A percentile compares a stretch with the other conserved stretches of the same genome.
phyloP scores from a whole-genome alignment of 2,113 vertebrate species.

The Pedetes capensis region DNA sequence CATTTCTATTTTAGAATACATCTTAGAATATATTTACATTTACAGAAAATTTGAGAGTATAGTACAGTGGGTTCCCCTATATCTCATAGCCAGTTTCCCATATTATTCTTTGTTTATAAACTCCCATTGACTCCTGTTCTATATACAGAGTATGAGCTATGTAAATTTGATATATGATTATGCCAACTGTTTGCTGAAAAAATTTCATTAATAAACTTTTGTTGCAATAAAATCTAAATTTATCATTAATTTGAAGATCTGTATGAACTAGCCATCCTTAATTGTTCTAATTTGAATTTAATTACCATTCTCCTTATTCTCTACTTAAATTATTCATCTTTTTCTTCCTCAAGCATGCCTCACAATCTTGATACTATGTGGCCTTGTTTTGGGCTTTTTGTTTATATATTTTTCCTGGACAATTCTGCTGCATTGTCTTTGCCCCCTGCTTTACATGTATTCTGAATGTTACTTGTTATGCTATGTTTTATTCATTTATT shows the following conservation, averaged over 20 bases:
- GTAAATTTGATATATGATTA: not conserved
- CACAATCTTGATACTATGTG: not conserved
- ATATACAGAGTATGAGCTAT: not conserved
- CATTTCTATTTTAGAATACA: too few species aligned
- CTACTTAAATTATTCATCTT: not conserved
- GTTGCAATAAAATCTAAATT: not conserved
- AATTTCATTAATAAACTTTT: not conserved
- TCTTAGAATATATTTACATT: not conserved
- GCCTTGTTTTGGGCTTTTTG: not conserved
- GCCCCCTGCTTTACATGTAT: too few species aligned
- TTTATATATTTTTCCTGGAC: not conserved
- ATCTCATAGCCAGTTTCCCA: too few species aligned
- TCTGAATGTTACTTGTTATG: not conserved
- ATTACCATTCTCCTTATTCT: not conserved
- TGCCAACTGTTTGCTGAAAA: not conserved
- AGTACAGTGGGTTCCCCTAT: not conserved
- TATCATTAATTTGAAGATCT: not conserved
- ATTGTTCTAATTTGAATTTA: too few species aligned
- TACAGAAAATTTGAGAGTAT: not conserved
- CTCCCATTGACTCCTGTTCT: not conserved
- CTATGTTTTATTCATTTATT: not conserved
- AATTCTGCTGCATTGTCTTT: not conserved
- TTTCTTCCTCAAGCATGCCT: not conserved
- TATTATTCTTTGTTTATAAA: not conserved
- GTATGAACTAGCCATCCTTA: accelerated